phyloP scores from a whole-genome alignment of 2,888 invertebrate species.

The Limnephilus rhombicus region DNA sequence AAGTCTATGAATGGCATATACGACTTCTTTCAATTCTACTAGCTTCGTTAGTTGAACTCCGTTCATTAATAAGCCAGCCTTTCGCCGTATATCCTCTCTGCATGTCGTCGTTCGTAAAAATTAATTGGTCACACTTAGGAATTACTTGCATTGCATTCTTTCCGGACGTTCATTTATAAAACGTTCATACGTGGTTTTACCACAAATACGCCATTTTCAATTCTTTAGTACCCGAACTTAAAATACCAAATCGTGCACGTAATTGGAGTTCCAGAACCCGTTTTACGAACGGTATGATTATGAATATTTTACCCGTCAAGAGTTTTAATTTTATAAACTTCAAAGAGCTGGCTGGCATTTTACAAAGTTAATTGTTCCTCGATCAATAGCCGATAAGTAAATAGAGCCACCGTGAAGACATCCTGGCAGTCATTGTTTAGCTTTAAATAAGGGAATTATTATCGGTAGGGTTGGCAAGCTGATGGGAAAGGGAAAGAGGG shows the following conservation, averaged over 20 bases:
- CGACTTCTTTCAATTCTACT: no score
- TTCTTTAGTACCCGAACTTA: neutral
- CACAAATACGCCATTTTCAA: neutral
- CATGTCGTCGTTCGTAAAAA: neutral
- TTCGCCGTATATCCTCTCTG: no score
- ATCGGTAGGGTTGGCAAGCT: constrained; percentile 27
- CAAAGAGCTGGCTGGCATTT: neutral
- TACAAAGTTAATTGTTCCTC: neutral
- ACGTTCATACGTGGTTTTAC: neutral
- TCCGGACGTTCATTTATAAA: neutral
- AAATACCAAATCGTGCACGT: neutral
- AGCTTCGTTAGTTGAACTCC: no score
- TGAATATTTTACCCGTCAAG: neutral
- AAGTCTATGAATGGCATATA: no score
- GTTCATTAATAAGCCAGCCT: no score
- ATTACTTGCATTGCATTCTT: no score
- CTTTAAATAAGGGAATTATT: constrained; percentile 23
- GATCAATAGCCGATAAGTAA: neutral
- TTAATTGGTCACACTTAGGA: neutral
- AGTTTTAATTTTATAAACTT: neutral
- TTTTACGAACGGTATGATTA: neutral
- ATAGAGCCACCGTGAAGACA: neutral
- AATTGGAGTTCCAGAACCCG: neutral
- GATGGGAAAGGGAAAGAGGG: neutral
- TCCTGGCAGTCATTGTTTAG: constrained; percentile 13